A percentile compares a stretch with the other conserved stretches of the same genome.
Evolutionary conservation across 2,888 invertebrate genomes (phyloP).

Genomic region (Ligdia adustata): DNA sequence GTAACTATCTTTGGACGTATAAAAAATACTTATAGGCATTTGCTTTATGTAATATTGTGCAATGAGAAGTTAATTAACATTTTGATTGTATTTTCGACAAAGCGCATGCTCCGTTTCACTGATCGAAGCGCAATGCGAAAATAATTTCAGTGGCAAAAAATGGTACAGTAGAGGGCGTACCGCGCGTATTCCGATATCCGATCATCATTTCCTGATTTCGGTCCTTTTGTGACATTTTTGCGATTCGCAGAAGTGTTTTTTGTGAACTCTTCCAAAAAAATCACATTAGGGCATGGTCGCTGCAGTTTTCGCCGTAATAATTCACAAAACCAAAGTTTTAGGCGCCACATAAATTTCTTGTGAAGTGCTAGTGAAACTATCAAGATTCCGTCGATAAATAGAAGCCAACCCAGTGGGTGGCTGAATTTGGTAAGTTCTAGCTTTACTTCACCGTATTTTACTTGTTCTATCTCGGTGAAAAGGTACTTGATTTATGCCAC

Average conservation of each 20-base stretch:
- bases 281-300: slow-evolving; percentile 63
- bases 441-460: slow-evolving; percentile 29
- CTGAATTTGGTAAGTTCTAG: slow-evolving; percentile 86
- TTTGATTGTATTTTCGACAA: slow-evolving; percentile 3
- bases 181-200: slow-evolving; percentile 27
- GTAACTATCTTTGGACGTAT: no score
- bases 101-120: slow-evolving; percentile 66
- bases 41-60: neutral
- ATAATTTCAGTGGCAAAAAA: slow-evolving; percentile 32
- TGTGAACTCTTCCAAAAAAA: slow-evolving; percentile 61
- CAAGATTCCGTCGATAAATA: slow-evolving; percentile 93
- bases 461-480: neutral
- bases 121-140: slow-evolving; percentile 44
- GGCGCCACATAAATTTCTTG: slow-evolving; percentile 80
- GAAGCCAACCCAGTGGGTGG: slow-evolving; percentile 92
- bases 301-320: slow-evolving; percentile 23
- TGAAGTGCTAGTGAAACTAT: slow-evolving; percentile 86
- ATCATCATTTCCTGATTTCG: slow-evolving; percentile 49
- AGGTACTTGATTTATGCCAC: slow-evolving; percentile 1
- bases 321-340: slow-evolving; percentile 59
- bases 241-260: slow-evolving; percentile 68
- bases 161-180: slow-evolving; percentile 58
- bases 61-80: neutral
- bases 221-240: slow-evolving; percentile 76
- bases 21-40: no score